phyloP scores from a whole-genome alignment of 2,797 vertebrate species.

The Liparis tanakae region DNA sequence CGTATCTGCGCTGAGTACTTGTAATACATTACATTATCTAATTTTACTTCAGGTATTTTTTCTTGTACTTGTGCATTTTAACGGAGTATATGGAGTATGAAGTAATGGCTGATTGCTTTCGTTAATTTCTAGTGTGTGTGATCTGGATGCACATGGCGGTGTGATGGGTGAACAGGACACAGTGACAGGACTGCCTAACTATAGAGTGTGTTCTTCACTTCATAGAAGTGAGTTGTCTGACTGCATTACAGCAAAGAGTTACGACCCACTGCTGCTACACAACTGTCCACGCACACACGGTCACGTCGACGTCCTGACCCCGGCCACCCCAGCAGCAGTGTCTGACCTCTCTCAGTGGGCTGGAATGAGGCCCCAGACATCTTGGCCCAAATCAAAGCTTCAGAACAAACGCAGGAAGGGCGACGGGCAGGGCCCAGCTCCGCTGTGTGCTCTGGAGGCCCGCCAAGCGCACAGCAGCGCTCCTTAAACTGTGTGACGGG shows the following conservation, averaged over 20 bases:
- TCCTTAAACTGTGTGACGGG: constrained; percentile 58
- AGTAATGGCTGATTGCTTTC: no score
- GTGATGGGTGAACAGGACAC: no score
- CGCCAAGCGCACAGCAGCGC: constrained; percentile 75
- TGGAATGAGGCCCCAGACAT: constrained; percentile 83
- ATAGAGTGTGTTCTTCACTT: constrained; percentile 61
- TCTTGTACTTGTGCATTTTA: no score
- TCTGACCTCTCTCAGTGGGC: constrained; percentile 78
- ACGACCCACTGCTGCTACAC: constrained; percentile 31
- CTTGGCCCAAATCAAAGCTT: constrained; percentile 85
- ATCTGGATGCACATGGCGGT: no score
- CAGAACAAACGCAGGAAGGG: constrained; percentile 89
- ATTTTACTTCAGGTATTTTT: no score
- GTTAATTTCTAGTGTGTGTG: no score
- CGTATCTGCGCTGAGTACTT: background rate
- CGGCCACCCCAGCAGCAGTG: constrained; percentile 62
- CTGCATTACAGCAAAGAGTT: constrained; percentile 53
- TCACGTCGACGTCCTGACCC: constrained; percentile 62
- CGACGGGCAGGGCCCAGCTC: constrained; percentile 75
- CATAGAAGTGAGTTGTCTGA: constrained; percentile 51
- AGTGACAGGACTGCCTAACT: constrained; percentile 71
- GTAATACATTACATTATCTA: background rate
- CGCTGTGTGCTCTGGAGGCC: constrained; percentile 78
- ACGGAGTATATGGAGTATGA: no score
- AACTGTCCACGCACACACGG: constrained; percentile 17